A percentile compares a stretch with the other conserved stretches of the same genome.
Evolutionary conservation across 2,113 vertebrate species (phyloP).

Genomic region (Eurystomus gularis): DNA sequence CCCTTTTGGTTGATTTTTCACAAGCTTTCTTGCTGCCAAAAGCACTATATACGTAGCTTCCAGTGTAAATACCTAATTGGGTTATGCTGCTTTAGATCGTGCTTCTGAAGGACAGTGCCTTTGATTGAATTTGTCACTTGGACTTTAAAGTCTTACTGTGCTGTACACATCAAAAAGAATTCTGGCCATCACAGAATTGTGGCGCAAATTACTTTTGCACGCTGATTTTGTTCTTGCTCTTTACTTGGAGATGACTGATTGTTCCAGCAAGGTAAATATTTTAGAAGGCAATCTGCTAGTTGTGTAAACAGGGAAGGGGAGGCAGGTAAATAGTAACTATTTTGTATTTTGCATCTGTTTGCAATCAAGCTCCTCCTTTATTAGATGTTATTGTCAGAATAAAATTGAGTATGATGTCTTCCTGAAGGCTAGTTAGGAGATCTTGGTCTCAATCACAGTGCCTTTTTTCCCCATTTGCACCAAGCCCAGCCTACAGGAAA

Average conservation of each 20-base stretch:
- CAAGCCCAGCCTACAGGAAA: not conserved
- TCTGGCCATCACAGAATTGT: not conserved
- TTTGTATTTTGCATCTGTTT: constrained; percentile 50
- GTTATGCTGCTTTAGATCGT: not conserved
- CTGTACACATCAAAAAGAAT: not conserved
- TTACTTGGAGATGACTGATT: not conserved
- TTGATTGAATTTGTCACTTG: constrained; percentile 26
- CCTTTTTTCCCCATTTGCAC: not conserved
- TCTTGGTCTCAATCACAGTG: not conserved
- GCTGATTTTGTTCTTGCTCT: not conserved
- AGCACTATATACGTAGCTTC: not conserved
- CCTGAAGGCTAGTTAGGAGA: not conserved
- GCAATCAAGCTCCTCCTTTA: constrained; percentile 24
- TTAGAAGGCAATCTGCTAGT: constrained; percentile 19
- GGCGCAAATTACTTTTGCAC: constrained; percentile 9
- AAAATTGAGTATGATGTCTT: not conserved
- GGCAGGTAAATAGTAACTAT: constrained; percentile 10
- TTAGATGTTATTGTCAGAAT: not conserved
- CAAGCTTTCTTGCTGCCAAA: not conserved
- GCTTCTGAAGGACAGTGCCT: constrained; percentile 12
- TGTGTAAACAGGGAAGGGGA: constrained; percentile 44
- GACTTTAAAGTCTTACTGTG: constrained; percentile 9
- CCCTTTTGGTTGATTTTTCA: not conserved
- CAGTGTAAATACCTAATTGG: not conserved
- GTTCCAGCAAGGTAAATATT: constrained; percentile 64